phyloP scores from a whole-genome alignment of 2,113 vertebrate species.

The Loxodonta africana region DNA sequence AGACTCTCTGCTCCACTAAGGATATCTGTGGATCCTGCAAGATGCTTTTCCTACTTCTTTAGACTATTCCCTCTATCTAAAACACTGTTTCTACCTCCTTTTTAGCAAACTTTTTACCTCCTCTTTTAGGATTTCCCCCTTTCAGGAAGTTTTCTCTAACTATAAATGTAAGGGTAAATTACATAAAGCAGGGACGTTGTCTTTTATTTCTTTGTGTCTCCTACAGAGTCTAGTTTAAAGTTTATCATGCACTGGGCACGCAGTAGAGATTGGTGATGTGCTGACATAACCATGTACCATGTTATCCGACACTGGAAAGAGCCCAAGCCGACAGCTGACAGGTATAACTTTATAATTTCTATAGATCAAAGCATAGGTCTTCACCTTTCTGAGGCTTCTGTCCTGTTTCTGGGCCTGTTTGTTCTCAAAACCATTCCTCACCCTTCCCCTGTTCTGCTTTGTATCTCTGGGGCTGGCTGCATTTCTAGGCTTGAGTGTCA shows the following conservation, averaged over 20 bases:
- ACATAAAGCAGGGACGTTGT: background rate
- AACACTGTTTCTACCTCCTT: background rate
- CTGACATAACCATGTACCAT: background rate
- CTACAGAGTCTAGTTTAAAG: conserved; percentile 3
- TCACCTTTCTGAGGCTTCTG: background rate
- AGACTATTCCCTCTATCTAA: conserved; percentile 7
- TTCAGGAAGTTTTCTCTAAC: conserved; percentile 29
- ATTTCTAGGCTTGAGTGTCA: conserved; percentile 8
- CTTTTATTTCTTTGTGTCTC: conserved; percentile 47
- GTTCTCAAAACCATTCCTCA: background rate
- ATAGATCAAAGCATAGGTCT: background rate
- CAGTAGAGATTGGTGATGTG: background rate
- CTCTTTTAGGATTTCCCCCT: conserved; percentile 9
- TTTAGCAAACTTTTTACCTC: background rate
- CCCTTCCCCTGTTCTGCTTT: background rate
- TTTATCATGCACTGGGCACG: background rate
- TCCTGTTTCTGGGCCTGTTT: background rate
- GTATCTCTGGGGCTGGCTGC: background rate
- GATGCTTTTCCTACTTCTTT: conserved; percentile 18
- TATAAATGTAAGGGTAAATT: background rate
- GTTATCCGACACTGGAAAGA: conserved; percentile 29
- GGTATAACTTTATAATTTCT: background rate
- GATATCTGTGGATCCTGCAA: background rate
- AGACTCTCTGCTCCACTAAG: background rate
- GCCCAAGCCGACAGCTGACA: background rate